Base-by-base conservation (phyloP, 2,797 vertebrate genomes). In the Sylvia borin region DNA sequence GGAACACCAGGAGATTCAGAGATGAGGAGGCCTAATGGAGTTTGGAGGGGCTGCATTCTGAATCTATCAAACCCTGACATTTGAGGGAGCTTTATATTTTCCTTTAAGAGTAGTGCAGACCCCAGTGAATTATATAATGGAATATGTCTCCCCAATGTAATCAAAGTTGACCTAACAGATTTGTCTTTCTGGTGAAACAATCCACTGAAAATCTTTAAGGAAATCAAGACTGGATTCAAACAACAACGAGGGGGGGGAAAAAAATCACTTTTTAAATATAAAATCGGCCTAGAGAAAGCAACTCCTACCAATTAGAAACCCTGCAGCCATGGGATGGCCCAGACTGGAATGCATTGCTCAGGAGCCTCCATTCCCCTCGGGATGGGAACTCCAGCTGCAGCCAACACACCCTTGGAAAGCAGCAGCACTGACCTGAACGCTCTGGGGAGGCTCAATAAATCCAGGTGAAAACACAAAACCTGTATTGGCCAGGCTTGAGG, bases 131-230 rank as follows among this genome's bases (percentile, higher is more conserved):
- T 68, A 71, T 45, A 43, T 34, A 85, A 88, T 74, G 74, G 80
- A 92, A 91, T 60, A 38, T 16, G 53, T 48, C 92, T 88, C 75
- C 80, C 82, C 51, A 47, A 7, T 42, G 85, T 83, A 91, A 95
- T 86, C 93, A 88, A 79, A 88, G 67, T 16, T 93, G 96, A 92
- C 93, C 90, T 85, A 68, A 91, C 65, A 90, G 87, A 79, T 90
- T 75, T 92, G 87, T 92, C 92, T 94, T 85, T 38, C 95, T 64
- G 73, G 72, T 16, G 1, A 45, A 72, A 70, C 83, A 90, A 66
- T 40, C 88, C 55, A 87, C 67, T 40, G 25, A 34, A 93, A 92
- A 89, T 74, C 50, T 77, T 92, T 82, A 88, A 91, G 88, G 87
- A 94, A 94, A 93, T 94, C 83, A 74, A 79, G 88, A 45, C 65